Evolutionary conservation across 2,113 vertebrate genomes (phyloP).

Genomic region (Gallinago paraguaiae): DNA sequence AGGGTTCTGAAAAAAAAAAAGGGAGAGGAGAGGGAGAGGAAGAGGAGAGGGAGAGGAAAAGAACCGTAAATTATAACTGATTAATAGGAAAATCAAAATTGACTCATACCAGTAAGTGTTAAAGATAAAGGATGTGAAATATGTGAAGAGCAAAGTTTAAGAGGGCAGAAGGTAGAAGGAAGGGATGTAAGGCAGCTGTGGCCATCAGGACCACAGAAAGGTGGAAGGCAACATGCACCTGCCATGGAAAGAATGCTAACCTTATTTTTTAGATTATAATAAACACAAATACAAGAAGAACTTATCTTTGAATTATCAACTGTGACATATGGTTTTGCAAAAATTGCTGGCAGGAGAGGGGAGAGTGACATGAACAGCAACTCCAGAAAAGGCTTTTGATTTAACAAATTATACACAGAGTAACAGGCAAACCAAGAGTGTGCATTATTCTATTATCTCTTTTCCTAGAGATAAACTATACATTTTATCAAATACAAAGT

Average conservation of each 20-base stretch:
- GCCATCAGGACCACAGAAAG: neutral
- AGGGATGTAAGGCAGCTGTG: fast-evolving
- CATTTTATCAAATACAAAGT: neutral
- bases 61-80: neutral
- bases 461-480: neutral
- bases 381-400: neutral
- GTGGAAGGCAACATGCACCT: neutral
- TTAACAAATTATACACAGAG: neutral
- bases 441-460: neutral
- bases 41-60: neutral
- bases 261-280: neutral
- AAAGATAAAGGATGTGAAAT: neutral
- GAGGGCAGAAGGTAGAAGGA: neutral
- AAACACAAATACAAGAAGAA: neutral
- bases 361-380: neutral
- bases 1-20: too few relatives aligned
- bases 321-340: neutral
- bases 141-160: neutral
- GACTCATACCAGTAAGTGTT: neutral
- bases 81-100: neutral
- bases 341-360: neutral
- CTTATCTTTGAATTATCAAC: neutral
- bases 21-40: neutral
- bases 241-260: neutral
- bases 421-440: neutral